Percentiles rank a stretch among this genome's conserved stretches.
Evolutionary conservation across 2,113 vertebrate species (phyloP).

Genomic region (Vicugna pacos): DNA sequence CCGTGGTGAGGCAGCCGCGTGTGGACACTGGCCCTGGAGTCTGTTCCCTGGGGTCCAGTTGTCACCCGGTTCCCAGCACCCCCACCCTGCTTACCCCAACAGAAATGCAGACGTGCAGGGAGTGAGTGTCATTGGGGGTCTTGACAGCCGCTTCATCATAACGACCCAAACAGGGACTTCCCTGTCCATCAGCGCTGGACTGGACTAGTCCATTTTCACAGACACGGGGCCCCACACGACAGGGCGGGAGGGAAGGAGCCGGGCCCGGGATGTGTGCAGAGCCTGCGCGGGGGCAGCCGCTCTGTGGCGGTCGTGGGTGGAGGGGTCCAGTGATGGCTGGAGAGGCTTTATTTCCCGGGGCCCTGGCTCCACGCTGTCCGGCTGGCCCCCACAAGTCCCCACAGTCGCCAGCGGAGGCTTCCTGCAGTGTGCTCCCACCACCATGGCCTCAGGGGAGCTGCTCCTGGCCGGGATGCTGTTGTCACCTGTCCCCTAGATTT

Average conservation of each 20-base stretch:
- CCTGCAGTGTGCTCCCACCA: rapidly evolving
- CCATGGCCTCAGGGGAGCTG: background rate
- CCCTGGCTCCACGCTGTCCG: background rate
- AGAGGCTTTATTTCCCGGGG: background rate
- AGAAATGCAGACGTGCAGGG: rapidly evolving
- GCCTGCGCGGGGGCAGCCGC: too few relatives aligned
- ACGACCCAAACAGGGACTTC: background rate
- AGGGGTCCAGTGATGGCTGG: background rate
- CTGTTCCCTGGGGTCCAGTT: background rate
- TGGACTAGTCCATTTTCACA: background rate
- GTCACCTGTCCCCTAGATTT: background rate
- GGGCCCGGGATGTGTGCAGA: background rate
- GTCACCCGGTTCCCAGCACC: background rate
- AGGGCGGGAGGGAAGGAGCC: background rate
- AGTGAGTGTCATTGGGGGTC: too few relatives aligned
- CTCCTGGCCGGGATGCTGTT: background rate
- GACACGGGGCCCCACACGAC: too few relatives aligned
- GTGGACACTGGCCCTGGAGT: too few relatives aligned
- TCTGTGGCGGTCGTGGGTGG: rapidly evolving
- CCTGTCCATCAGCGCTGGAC: background rate
- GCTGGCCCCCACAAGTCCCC: background rate
- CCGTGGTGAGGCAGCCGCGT: too few relatives aligned
- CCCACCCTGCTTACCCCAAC: too few relatives aligned
- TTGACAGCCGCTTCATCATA: background rate
- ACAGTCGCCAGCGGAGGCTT: background rate